Evolutionary conservation across 2,888 invertebrate genomes (phyloP).

Genomic region (Piscicola geometra): DNA sequence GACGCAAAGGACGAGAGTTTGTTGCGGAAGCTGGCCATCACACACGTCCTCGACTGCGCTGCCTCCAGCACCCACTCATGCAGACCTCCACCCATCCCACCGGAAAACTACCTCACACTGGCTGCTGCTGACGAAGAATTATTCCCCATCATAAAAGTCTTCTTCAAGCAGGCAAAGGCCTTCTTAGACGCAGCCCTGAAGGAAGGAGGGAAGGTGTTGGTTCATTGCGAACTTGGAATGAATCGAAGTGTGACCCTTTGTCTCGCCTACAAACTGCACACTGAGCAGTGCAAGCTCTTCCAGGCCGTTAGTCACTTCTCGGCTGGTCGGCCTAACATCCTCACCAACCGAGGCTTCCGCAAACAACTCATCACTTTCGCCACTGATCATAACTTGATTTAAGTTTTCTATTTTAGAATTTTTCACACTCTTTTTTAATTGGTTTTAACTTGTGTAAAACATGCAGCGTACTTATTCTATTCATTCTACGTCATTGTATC

Average conservation of each 20-base stretch:
- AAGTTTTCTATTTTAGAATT: neutral
- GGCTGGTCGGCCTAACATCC: conserved; percentile 39
- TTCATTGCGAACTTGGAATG: conserved; percentile 43
- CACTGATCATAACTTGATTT: conserved; percentile 34
- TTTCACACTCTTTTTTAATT: too few relatives aligned
- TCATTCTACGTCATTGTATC: too few relatives aligned
- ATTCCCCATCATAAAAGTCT: conserved; percentile 39
- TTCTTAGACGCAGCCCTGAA: conserved; percentile 41
- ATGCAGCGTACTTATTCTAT: too few relatives aligned
- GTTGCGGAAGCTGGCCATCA: conserved; percentile 38
- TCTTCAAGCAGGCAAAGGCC: conserved; percentile 37
- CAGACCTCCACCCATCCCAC: neutral
- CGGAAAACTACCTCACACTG: conserved; percentile 37
- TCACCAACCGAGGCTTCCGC: conserved; percentile 41
- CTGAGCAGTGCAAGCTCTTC: conserved; percentile 37
- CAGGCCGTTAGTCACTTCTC: conserved; percentile 38
- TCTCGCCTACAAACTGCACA: conserved; percentile 41
- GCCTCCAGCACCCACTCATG: neutral
- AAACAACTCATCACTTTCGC: conserved; percentile 42
- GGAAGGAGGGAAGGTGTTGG: conserved; percentile 39
- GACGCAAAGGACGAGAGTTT: conserved; percentile 38
- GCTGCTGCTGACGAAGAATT: conserved; percentile 40
- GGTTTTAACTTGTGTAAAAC: too few relatives aligned
- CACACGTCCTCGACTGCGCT: conserved; percentile 44
- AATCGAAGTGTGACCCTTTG: conserved; percentile 44